A percentile compares a stretch with the other conserved stretches of the same genome.
phyloP scores from a whole-genome alignment of 1,140 invertebrate genomes.

The Anadara kagoshimensis region DNA sequence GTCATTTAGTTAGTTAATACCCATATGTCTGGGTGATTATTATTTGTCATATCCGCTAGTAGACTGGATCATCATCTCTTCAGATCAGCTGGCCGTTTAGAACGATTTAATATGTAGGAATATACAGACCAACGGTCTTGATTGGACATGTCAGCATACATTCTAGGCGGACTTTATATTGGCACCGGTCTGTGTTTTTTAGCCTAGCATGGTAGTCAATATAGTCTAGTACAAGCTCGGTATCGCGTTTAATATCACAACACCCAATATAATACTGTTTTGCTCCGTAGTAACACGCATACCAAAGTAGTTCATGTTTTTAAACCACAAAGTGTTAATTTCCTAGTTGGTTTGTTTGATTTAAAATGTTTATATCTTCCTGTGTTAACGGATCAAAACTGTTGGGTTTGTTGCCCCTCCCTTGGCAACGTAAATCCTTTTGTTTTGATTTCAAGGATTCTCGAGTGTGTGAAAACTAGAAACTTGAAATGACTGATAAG shows the following conservation, averaged over 20 bases:
- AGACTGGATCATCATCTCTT: conserved; percentile 6
- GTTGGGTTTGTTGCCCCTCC: not conserved
- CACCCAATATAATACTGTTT: not conserved
- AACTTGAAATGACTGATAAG: not conserved
- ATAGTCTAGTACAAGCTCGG: not conserved
- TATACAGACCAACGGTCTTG: conserved; percentile 1
- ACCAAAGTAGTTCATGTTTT: not conserved
- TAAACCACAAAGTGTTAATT: not conserved
- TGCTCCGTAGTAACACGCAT: not conserved
- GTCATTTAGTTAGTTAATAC: not conserved
- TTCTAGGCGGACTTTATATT: not conserved
- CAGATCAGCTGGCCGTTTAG: not conserved
- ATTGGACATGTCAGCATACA: not conserved
- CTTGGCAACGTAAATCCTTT: not conserved
- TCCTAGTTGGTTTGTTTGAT: not conserved
- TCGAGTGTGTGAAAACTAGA: not conserved
- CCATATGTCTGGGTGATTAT: not conserved
- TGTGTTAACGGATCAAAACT: not conserved
- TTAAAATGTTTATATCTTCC: not conserved
- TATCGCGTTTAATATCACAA: not conserved
- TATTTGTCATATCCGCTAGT: no score
- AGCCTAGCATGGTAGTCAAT: not conserved
- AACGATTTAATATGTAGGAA: not conserved
- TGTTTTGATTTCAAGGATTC: not conserved
- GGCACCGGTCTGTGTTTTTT: not conserved